Evolutionary conservation across 2,888 invertebrate genomes (phyloP).

Genomic region (Strigamia crassipes): DNA sequence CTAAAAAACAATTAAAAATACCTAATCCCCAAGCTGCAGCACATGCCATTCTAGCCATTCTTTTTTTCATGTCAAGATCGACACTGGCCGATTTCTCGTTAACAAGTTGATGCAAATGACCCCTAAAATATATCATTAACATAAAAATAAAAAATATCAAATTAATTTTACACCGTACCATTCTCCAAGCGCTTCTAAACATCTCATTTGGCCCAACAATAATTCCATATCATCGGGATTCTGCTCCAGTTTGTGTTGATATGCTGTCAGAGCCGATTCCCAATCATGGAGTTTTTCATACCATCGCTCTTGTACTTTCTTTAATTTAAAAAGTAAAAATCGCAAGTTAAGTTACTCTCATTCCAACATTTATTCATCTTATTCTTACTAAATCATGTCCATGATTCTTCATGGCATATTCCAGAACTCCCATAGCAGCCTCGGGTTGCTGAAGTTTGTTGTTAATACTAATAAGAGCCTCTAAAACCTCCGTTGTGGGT

Average conservation of each 20-base stretch:
- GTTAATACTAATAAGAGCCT: conserved; percentile 89
- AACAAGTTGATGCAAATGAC: conserved; percentile 77
- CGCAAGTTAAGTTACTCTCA: background rate
- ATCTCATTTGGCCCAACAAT: conserved; percentile 90
- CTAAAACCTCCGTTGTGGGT: conserved; percentile 83
- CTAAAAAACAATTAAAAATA: conserved; percentile 49
- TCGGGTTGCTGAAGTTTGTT: conserved; percentile 98
- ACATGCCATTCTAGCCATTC: conserved; percentile 82
- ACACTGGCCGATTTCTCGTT: conserved; percentile 78
- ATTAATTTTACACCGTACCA: conserved; percentile 67
- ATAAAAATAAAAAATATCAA: background rate
- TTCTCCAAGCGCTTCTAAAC: conserved; percentile 94
- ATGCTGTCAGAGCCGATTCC: conserved; percentile 91
- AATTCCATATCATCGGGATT: conserved; percentile 73
- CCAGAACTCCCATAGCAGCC: conserved; percentile 88
- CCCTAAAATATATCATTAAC: conserved; percentile 54
- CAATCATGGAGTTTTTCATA: conserved; percentile 99
- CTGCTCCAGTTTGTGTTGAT: conserved; percentile 73
- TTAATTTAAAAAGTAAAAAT: conserved; percentile 44
- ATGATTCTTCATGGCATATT: conserved; percentile 83
- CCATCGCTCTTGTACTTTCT: conserved; percentile 82
- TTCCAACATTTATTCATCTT: background rate
- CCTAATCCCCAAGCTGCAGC: conserved; percentile 94
- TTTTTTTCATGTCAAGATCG: conserved; percentile 56
- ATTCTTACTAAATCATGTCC: conserved; percentile 63